Evolutionary conservation across 1,140 invertebrate species (phyloP).

Genomic region (Globodera ellingtonae): DNA sequence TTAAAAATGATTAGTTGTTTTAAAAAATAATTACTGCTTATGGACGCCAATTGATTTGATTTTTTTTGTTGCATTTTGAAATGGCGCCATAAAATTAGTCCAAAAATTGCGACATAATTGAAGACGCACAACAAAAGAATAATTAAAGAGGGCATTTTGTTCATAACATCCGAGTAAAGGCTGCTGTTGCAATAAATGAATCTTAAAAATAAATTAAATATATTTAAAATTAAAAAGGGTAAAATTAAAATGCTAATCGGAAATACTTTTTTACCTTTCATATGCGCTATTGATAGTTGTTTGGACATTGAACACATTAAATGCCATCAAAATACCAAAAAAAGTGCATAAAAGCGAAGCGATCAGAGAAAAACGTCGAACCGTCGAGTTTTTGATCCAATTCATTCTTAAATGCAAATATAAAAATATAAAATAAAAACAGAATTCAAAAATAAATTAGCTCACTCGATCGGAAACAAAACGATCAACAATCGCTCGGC

Average conservation of each 20-base stretch:
- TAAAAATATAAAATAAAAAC: neutral
- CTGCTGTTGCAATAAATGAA: slow-evolving; percentile 12
- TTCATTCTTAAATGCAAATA: slow-evolving; percentile 12
- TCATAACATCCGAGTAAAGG: slow-evolving; percentile 13
- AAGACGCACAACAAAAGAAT: neutral
- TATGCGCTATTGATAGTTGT: slow-evolving; percentile 9
- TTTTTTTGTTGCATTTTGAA: no score
- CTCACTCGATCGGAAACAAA: slow-evolving; percentile 15
- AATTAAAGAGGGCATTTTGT: slow-evolving; percentile 5
- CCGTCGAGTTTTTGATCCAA: neutral
- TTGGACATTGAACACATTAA: neutral
- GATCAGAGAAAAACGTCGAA: slow-evolving; percentile 5
- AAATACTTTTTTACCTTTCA: neutral
- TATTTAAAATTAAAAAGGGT: neutral
- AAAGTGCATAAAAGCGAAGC: neutral
- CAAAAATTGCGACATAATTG: slow-evolving; percentile 16
- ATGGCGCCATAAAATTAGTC: slow-evolving; percentile 5
- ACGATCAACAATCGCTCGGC: slow-evolving; percentile 16
- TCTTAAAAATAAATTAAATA: slow-evolving; percentile 7
- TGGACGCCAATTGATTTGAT: no score
- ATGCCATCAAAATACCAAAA: slow-evolving; percentile 4
- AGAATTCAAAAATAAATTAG: neutral
- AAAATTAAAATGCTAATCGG: neutral
- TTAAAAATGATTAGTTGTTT: no score
- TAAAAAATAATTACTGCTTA: no score